phyloP scores from a whole-genome alignment of 1,140 invertebrate species.

The Bombus impatiens region DNA sequence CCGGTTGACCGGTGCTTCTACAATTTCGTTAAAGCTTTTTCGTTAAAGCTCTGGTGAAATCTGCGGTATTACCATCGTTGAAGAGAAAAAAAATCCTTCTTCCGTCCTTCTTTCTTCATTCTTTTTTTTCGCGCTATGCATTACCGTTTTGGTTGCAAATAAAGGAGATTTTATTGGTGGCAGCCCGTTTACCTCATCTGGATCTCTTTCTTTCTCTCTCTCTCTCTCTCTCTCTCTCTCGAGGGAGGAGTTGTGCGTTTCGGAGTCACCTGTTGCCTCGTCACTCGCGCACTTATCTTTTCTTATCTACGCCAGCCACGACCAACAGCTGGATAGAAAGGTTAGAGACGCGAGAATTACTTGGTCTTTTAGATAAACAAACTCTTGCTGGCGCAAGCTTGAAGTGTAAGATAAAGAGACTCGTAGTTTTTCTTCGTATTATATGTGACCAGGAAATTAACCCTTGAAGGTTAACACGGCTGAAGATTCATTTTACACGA shows the following conservation, averaged over 20 bases:
- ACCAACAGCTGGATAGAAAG: not conserved
- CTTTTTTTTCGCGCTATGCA: not conserved
- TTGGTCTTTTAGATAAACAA: not conserved
- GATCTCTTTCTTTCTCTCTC: not conserved
- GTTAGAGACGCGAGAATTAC: not conserved
- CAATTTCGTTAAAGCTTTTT: constrained; percentile 11
- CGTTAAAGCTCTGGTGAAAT: not conserved
- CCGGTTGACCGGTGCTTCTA: not conserved
- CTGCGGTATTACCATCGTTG: too few species aligned
- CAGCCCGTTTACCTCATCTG: not conserved
- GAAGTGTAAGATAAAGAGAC: not conserved
- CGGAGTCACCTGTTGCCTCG: constrained; percentile 45
- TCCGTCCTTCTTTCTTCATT: too few species aligned
- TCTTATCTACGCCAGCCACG: not conserved
- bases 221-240: not conserved
- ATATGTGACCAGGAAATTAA: too few species aligned
- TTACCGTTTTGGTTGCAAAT: not conserved
- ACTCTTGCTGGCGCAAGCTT: not conserved
- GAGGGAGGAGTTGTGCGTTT: constrained; percentile 4
- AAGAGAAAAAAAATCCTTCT: not conserved
- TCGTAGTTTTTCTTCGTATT: too few species aligned
- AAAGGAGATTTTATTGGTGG: not conserved
- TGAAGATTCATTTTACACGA: too few species aligned
- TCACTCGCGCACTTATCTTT: not conserved
- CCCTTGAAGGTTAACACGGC: too few species aligned